Base-by-base conservation (phyloP, 2,797 vertebrate species). In the Brachymystax lenok region DNA sequence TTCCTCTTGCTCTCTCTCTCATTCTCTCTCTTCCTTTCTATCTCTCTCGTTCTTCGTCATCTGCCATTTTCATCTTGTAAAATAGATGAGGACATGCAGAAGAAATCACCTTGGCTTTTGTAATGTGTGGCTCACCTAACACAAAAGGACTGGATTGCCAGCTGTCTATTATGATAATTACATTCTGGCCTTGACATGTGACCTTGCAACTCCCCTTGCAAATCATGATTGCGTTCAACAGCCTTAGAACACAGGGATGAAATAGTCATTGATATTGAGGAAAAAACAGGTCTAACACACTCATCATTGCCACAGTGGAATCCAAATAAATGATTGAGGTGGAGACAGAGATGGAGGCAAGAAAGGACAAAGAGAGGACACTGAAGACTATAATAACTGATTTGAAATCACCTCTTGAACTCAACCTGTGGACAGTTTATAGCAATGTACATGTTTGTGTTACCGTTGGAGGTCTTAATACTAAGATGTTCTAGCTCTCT, bases 141-240 rank as follows among this genome's bases (percentile, higher is more conserved):
- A 10, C 24, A 19, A 13, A 52, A 27, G 16, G 76, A 67, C 73
- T 35, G 68, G 52, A 40, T n/a, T 72, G 76, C 67, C 74, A 69
- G 69, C 74, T 76, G 77, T 83, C 63, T 64, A 67, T 71, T 75
- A 54, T 81, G 69, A 68, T 75, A 80, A 84, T 69, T 80, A 68
- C 40, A 13, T 46, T 46, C 52, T 73, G 75, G 77, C 59, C 40
- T 40, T 81, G 68, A 69, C 52, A 56, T 40, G 72, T 72, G 77
- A 69, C 54, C 68, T 79, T 10, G 3, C 8, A 24, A 24, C n/a
- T 63, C 7, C 59, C 21, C 54, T 24, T 10, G 4, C 27, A 63
- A n/a, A 63, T 63, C 21, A 21, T 4, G 4, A 63, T 4, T 63
- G 59, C 1, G 21, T 24, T 24, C 21, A 5, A 63, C 59, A 63